Percentiles rank a stretch among this genome's conserved stretches.
Conservation (phyloP, 2,888 invertebrate genomes). For the Himalopsyche kuldschensis region DNA sequence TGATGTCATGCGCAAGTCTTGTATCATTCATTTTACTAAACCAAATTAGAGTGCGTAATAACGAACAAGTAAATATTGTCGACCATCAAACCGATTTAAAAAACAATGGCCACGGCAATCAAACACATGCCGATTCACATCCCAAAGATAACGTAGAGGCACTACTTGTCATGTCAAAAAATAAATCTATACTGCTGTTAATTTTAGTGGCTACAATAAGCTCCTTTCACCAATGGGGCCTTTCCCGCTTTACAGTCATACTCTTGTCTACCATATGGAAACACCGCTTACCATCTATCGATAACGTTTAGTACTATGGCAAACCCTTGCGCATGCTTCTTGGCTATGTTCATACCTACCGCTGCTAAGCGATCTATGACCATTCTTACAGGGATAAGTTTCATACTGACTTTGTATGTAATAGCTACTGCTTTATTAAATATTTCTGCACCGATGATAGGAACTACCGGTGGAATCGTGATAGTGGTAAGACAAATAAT, state of each 20-base stretch:
- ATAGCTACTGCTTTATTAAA: constrained; percentile 68
- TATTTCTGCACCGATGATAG: constrained; percentile 59
- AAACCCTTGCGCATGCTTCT: constrained; percentile 75
- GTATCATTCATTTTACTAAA: constrained; percentile 65
- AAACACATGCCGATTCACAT: not conserved
- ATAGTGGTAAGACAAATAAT: constrained; percentile 51
- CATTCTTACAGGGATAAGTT: constrained; percentile 52
- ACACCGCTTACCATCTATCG: constrained; percentile 74
- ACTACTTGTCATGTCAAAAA: not conserved
- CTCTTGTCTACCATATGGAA: constrained; percentile 81
- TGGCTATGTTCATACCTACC: constrained; percentile 64
- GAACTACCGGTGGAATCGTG: constrained; percentile 51
- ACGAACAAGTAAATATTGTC: constrained; percentile 40
- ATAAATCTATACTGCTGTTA: constrained; percentile 41
- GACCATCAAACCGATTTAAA: not conserved
- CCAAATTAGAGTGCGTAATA: constrained; percentile 34
- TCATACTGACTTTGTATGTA: constrained; percentile 65
- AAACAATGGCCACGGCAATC: constrained; percentile 1
- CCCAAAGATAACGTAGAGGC: not conserved
- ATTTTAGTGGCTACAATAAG: constrained; percentile 60
- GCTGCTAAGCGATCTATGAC: constrained; percentile 56
- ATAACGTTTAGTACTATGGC: constrained; percentile 77
- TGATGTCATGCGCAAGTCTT: constrained; percentile 65
- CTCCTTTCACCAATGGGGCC: constrained; percentile 74
- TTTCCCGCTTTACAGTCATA: constrained; percentile 80